Evolutionary conservation across 2,797 vertebrate species (phyloP).

Genomic region (Dendrocincla fuliginosa): DNA sequence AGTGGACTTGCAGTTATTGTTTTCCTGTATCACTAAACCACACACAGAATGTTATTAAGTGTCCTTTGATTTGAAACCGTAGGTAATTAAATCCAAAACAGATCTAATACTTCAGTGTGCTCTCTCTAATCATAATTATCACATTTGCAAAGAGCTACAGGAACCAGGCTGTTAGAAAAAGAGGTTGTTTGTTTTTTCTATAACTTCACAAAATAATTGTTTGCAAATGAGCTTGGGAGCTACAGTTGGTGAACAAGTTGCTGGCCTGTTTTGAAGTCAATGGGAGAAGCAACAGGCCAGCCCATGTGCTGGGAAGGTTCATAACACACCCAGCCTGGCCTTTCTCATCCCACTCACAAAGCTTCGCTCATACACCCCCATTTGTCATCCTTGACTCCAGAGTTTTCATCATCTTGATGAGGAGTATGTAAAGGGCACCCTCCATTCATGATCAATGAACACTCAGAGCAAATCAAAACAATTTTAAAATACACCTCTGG

Average conservation of each 20-base stretch:
- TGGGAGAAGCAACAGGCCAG: background rate
- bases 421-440: background rate
- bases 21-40: background rate
- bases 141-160: background rate
- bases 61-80: conserved; percentile 17
- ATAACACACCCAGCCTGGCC: background rate
- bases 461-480: background rate
- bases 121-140: conserved; percentile 15
- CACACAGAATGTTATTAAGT: background rate
- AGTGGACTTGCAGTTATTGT: background rate
- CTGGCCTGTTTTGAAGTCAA: background rate
- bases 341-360: background rate
- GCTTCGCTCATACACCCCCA: background rate
- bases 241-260: background rate
- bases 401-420: background rate
- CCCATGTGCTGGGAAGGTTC: background rate
- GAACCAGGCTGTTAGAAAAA: background rate
- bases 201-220: background rate
- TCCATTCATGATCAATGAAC: background rate
- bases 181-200: background rate
- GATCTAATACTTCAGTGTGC: background rate
- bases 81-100: background rate
- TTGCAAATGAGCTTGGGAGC: background rate
- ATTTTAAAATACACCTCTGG: background rate
- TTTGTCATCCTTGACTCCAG: background rate